Base-by-base conservation (phyloP, 2,888 invertebrate species). In the Pristionchus maxplancki region DNA sequence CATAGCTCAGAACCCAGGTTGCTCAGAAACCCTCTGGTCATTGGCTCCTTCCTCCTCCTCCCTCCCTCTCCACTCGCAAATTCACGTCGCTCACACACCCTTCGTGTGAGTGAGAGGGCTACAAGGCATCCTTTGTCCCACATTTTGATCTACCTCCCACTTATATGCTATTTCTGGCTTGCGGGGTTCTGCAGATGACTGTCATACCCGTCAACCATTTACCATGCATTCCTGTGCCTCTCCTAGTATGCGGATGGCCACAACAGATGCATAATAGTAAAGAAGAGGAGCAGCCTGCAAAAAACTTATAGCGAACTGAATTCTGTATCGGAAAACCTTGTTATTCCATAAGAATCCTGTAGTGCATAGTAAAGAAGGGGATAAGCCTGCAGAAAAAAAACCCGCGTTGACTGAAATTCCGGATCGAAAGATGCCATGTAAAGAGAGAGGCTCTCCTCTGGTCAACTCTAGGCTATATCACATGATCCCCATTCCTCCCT, bases 21-120 rank as follows among this genome's bases (percentile, higher is more conserved):
- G 15, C 74, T 74, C 28, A 44, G 28, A 48, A 28, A 44, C 34
- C 78, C 24, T 13, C n/a, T 48, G 78, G 28, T 78, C 78, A 48
- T 78, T 78, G 78, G 48, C 15, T 31, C 31, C 62, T 34, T 48
- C 62, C 58, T n/a, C 34, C 24, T 11, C 17, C 34, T 85, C 50
- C 48, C 48, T 64, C 40, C 48, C 44, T 44, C 20, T 48, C 28
- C 31, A 17, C 64, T 64, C 37, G 8, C 20, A 5, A n/a, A 53
- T 44, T 83, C 82, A 44, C 81, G 28, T 44, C 44, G 8, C 50
- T 82, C 82, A 31, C 82, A 50, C 53, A 37, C 82, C 31, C 50
- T 82, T 50, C 28, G 20, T 81, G 31, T 82, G 15, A 11, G 48
- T 44, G 44, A 6, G 64, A 67, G 15, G 71, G 4, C 40, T 15